Evolutionary conservation across 1,140 invertebrate genomes (phyloP), one percentile per base, ranked within the genome.

Genomic region (Acromyrmex charruanus): DNA sequence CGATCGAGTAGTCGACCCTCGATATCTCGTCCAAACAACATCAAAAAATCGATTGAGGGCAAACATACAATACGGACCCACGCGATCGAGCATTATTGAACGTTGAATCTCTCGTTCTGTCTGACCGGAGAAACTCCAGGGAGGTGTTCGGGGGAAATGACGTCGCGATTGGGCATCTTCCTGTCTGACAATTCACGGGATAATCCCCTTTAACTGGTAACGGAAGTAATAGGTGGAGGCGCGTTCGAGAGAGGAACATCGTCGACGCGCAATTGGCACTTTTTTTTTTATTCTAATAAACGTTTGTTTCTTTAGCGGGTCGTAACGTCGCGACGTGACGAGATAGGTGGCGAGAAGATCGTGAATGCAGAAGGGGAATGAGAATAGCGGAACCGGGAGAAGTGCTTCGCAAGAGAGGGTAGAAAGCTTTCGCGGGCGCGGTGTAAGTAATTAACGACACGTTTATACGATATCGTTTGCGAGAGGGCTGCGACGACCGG

Each of bases 401-500:
- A 10, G 51, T n/a, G 85, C 35, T 69, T 55, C 28, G 44, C 21
- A 49, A 31, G 44, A 81, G 68, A 75, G 63, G 58, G 49, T 79
- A 65, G 77, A 63, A 28, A 66, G 86, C 87, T 91, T 61, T 84
- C 85, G 71, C 77, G 89, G 91, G 89, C 87, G 65, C 88, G 77
- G 90, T 90, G 89, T 94, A 94, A 94, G 94, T 95, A 95, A 94
- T 95, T 95, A 95, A 95, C 94, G 94, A 94, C 93, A 90, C 93
- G 91, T 94, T 95, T 95, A 94, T 94, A 93, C 93, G 93, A 93
- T 92, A 93, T 93, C 93, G 92, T 93, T 93, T 91, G 91, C 91
- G 81, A 87, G 88, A 91, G 91, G 92, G 90, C 86, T 77, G 87
- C 81, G 90, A 69, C 69, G 55, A 87, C 86, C 90, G 88, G 92